Percentiles rank a stretch among this genome's conserved stretches.
These are phyloP conservation scores for Volucella bombylans DNA, from an alignment of 2,888 invertebrate genomes.

Conservation along the genomic window DNA sequence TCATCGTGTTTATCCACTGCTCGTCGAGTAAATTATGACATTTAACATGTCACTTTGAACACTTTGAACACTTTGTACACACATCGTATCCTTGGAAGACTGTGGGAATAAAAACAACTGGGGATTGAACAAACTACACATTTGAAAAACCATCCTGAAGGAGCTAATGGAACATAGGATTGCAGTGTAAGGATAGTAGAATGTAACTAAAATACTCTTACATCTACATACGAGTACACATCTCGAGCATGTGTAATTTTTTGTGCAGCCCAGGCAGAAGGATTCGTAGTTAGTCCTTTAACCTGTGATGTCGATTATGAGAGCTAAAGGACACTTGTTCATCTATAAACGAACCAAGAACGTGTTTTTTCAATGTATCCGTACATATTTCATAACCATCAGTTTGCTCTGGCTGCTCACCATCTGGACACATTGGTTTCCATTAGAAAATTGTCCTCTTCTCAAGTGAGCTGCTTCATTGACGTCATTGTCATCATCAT, in stretches of 20 bases:
- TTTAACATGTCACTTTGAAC: constrained; percentile 69
- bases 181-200: constrained; percentile 14
- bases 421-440: constrained; percentile 73
- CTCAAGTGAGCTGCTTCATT: constrained; percentile 57
- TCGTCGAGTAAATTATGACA: constrained; percentile 69
- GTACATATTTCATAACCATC: constrained; percentile 52
- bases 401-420: constrained; percentile 54
- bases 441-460: constrained; percentile 64
- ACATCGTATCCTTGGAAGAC: constrained; percentile 54
- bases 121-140: not conserved
- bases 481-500: too few species aligned
- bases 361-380: not conserved
- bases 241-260: constrained; percentile 34
- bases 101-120: constrained; percentile 56
- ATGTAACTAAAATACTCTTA: constrained; percentile 53
- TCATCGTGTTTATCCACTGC: constrained; percentile 59
- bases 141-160: constrained; percentile 25
- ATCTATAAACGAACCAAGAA: constrained; percentile 37
- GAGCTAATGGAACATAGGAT: constrained; percentile 34
- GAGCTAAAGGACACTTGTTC: constrained; percentile 66
- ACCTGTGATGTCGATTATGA: constrained; percentile 72
- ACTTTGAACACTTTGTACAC: constrained; percentile 64
- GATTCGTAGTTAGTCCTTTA: constrained; percentile 51
- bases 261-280: constrained; percentile 22
- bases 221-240: not conserved